A percentile compares a stretch with the other conserved stretches of the same genome.
Conservation (phyloP, 2,113 vertebrate genomes). For the Triplophysa siluroides region DNA sequence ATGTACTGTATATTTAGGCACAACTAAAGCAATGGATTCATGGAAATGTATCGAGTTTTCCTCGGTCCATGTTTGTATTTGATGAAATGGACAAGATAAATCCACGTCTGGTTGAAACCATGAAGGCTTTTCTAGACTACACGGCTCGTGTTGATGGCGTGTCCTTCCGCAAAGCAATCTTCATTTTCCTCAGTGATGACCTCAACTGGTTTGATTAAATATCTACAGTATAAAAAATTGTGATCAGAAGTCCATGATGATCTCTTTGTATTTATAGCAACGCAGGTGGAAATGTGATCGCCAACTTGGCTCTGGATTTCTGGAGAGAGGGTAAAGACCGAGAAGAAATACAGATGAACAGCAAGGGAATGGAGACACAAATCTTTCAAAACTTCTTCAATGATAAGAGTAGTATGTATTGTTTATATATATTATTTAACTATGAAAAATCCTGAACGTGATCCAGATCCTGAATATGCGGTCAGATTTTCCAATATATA, state of each 20-base stretch:
- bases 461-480: too few species aligned
- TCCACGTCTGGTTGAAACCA: not conserved
- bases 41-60: not conserved
- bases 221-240: not conserved
- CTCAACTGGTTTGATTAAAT: not conserved
- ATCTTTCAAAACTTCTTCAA: not conserved
- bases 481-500: too few species aligned
- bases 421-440: too few species aligned
- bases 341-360: constrained; percentile 3
- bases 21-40: constrained; percentile 5
- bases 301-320: not conserved
- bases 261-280: constrained; percentile 5
- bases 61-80: constrained; percentile 28
- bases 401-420: not conserved
- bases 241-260: not conserved
- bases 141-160: not conserved
- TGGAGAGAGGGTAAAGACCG: constrained; percentile 1
- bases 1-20: too few species aligned
- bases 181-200: constrained; percentile 16
- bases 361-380: not conserved
- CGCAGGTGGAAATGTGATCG: not conserved
- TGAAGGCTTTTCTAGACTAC: constrained; percentile 12
- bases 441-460: too few species aligned
- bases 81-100: constrained; percentile 27
- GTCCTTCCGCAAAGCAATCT: not conserved